These are phyloP conservation scores for Lithophane socia DNA, from an alignment of 2,888 invertebrate species.

Conservation along the genomic window DNA sequence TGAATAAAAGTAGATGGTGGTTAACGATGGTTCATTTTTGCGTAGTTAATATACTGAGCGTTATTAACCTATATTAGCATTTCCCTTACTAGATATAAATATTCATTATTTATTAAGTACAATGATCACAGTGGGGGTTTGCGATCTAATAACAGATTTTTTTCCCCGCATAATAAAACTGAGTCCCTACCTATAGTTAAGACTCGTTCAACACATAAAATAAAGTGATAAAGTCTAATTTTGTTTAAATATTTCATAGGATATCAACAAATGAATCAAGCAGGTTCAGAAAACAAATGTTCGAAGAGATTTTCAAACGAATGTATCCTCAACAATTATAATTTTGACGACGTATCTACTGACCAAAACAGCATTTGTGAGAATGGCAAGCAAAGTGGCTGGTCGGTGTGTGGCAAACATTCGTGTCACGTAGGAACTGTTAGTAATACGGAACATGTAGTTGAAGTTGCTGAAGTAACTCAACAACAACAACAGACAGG, in stretches of 20 bases:
- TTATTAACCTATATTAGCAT: too few species aligned
- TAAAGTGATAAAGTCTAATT: constrained; percentile 26
- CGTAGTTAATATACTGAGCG: neutral
- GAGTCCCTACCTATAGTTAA: neutral
- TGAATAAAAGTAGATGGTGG: constrained; percentile 1
- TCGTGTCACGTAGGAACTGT: constrained; percentile 4
- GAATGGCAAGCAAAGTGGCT: constrained; percentile 10
- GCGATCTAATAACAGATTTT: neutral
- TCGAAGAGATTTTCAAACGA: constrained; percentile 30
- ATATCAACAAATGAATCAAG: constrained; percentile 25
- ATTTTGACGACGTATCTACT: constrained; percentile 36
- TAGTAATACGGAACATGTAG: constrained; percentile 5
- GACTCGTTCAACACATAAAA: constrained; percentile 10
- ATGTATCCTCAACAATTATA: constrained; percentile 35
- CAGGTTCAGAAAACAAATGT: constrained; percentile 18
- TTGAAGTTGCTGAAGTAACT: constrained; percentile 16
- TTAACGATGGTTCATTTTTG: constrained; percentile 9
- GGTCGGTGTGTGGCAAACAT: constrained; percentile 12
- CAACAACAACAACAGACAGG: constrained; percentile 5
- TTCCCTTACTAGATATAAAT: neutral
- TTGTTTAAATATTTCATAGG: constrained; percentile 46
- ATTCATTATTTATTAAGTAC: neutral
- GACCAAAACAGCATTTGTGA: constrained; percentile 29
- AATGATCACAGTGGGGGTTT: neutral
- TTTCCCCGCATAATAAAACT: neutral